Evolutionary conservation across 2,888 invertebrate genomes (phyloP), one percentile per base, ranked within the genome.

Genomic region (Antitype chi): DNA sequence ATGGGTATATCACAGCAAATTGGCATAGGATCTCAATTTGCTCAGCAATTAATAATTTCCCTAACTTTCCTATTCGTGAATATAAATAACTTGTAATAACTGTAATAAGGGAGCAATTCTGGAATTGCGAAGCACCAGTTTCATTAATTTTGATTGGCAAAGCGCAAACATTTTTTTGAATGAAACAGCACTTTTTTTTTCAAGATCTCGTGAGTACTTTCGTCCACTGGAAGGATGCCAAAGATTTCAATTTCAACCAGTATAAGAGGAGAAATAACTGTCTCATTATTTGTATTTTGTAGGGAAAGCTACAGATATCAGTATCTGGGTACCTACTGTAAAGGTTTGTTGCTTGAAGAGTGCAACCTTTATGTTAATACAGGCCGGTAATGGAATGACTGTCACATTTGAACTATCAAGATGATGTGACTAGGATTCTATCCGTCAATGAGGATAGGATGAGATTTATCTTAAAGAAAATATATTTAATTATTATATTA

Each of bases 261-360:
- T 43, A 20, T n/a, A 52, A 52, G 28, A n/a, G 28, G 43, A 80
- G 28, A 59, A 80, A 76, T 69, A 49, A 76, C 70, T 59, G 57
- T 76, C 80, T 70, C 76, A 76, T 78, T 76, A 79, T 59, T 52
- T 79, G 38, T 25, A 8, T 52, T 78, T 64, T 67, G n/a, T 8
- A 28, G 20, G 32, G 76, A 69, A 47, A 57, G 47, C 43, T 43
- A 38, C 17, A 38, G 11, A 20, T 25, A 38, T 7, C 25, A 47
- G 64, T 25, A 47, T 11, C 20, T 64, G 9, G 23, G 38, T 38
- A 38, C 6, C 13, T 25, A n/a, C n/a, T n/a, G n/a, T n/a, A n/a
- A n/a, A n/a, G n/a, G n/a, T n/a, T n/a, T n/a, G n/a, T n/a, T n/a
- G n/a, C n/a, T n/a, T n/a, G n/a, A n/a, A n/a, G n/a, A n/a, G n/a